Conservation (phyloP, 2,888 invertebrate genomes). For the Lamellibrachia columna region DNA sequence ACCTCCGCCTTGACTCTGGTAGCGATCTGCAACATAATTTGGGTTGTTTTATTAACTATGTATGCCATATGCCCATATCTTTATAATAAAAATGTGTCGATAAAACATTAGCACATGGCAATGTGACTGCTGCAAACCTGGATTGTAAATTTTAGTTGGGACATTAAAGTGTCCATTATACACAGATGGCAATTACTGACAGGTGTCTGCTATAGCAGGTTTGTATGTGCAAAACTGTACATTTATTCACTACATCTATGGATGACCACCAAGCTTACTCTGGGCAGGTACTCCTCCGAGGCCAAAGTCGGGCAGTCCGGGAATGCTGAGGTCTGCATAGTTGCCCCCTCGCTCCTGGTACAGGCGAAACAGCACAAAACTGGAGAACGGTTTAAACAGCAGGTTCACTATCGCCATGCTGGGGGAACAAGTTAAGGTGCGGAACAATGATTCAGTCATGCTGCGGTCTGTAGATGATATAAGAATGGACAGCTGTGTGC, state of each 20-base stretch:
- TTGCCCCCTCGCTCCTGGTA: constrained; percentile 53
- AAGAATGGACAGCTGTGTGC: not conserved
- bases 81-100: not conserved
- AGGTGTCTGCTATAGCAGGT: not conserved
- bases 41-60: not conserved
- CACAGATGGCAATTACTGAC: no score
- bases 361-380: constrained; percentile 64
- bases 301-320: not conserved
- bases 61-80: not conserved
- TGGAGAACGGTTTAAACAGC: constrained; percentile 68
- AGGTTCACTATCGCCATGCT: constrained; percentile 70
- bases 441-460: constrained; percentile 8
- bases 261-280: not conserved
- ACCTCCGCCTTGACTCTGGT: not conserved
- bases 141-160: no score
- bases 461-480: not conserved
- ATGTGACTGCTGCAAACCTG: no score
- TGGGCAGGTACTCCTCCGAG: not conserved
- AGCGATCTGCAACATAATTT: not conserved
- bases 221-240: not conserved
- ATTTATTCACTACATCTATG: no score
- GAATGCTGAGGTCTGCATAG: not conserved
- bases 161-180: no score
- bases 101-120: not conserved
- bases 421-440: constrained; percentile 29